phyloP scores from a whole-genome alignment of 1,140 invertebrate genomes.

The Hycleus cichorii region DNA sequence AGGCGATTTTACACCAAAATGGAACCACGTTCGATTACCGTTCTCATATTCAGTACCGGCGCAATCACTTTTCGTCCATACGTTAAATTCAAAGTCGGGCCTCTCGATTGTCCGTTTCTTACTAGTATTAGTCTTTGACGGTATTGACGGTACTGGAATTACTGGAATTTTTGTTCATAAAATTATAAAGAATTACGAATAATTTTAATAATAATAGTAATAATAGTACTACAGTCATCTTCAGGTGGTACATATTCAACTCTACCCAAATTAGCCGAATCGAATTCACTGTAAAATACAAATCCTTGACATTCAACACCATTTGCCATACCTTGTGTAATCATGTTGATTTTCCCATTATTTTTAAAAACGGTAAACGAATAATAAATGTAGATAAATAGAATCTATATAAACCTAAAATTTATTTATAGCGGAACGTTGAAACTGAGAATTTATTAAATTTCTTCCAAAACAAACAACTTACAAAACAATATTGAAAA shows the following conservation, averaged over 20 bases:
- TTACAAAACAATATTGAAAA: too few relatives aligned
- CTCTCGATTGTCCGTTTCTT: conserved; percentile 29
- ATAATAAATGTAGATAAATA: too few relatives aligned
- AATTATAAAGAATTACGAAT: too few relatives aligned
- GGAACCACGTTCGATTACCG: conserved; percentile 88
- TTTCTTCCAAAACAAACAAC: too few relatives aligned
- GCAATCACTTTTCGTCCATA: conserved; percentile 88
- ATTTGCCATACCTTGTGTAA: conserved; percentile 21
- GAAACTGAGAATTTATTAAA: too few relatives aligned
- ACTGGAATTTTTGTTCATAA: not conserved
- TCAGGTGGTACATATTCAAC: conserved; percentile 57
- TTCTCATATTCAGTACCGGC: conserved; percentile 83
- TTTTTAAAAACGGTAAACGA: too few relatives aligned
- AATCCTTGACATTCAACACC: conserved; percentile 55
- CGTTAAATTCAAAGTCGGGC: conserved; percentile 75
- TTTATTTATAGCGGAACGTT: too few relatives aligned
- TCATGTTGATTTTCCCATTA: too few relatives aligned
- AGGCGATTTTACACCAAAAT: conserved; percentile 65
- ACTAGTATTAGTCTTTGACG: not conserved
- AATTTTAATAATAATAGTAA: too few relatives aligned
- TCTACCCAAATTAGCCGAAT: conserved; percentile 77
- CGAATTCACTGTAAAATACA: conserved; percentile 72
- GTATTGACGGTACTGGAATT: conserved; percentile 9
- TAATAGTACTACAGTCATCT: conserved; percentile 32
- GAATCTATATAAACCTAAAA: too few relatives aligned